phyloP scores from a whole-genome alignment of 2,113 vertebrate genomes.

The Plestiodon gilberti region DNA sequence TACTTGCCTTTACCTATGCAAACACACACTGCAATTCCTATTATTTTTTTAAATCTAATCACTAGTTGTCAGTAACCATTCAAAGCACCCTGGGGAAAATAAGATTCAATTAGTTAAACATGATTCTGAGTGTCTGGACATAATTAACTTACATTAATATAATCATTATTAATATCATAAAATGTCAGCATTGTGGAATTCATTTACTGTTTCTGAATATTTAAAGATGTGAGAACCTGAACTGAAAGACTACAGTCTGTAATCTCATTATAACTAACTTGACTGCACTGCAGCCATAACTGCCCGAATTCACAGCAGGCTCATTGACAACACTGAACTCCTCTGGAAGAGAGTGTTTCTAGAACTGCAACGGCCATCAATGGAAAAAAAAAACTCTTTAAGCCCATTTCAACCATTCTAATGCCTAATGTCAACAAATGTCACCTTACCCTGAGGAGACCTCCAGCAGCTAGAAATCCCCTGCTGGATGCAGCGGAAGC shows the following conservation, averaged over 20 bases:
- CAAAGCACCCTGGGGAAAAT: constrained; percentile 33
- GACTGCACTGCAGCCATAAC: neutral
- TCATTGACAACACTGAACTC: neutral
- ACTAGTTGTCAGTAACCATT: constrained; percentile 20
- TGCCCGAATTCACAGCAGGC: neutral
- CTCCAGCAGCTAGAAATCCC: too few relatives aligned
- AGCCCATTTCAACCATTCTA: neutral
- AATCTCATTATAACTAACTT: constrained; percentile 39
- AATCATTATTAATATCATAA: constrained; percentile 31
- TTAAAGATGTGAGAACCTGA: constrained; percentile 22
- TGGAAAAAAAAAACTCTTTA: neutral
- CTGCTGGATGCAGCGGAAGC: too few relatives aligned
- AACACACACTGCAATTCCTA: neutral
- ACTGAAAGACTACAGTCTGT: constrained; percentile 36
- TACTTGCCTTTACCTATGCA: neutral
- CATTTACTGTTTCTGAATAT: constrained; percentile 38
- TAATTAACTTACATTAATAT: constrained; percentile 37
- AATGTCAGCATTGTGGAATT: constrained; percentile 26
- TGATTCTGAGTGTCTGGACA: constrained; percentile 11
- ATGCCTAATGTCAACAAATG: neutral
- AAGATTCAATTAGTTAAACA: constrained; percentile 34
- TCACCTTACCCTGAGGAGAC: too few relatives aligned
- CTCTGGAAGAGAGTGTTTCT: neutral
- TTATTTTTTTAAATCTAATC: constrained; percentile 7
- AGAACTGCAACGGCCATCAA: neutral